phyloP scores from a whole-genome alignment of 2,888 invertebrate genomes.

The Tetheella fluctuosa region DNA sequence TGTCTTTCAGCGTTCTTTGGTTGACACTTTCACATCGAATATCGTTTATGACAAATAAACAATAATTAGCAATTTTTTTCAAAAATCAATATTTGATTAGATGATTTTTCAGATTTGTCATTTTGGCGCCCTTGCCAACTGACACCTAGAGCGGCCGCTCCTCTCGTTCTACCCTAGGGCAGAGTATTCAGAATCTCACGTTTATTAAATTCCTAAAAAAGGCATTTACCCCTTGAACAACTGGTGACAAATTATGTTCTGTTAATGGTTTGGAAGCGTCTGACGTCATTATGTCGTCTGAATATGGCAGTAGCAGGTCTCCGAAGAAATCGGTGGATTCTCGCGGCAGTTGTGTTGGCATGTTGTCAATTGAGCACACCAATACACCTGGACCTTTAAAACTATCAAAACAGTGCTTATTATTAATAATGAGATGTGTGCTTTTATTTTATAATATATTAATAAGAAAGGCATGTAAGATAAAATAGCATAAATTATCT shows the following conservation, averaged over 20 bases:
- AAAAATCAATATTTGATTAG: too few species aligned
- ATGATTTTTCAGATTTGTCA: too few species aligned
- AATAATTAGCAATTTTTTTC: too few species aligned
- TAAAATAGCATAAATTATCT: too few species aligned
- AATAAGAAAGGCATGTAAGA: too few species aligned
- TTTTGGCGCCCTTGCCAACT: too few species aligned
- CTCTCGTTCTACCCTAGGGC: too few species aligned
- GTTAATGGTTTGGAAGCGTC: conserved; percentile 92
- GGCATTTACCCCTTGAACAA: conserved; percentile 86
- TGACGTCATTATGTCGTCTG: conserved; percentile 93
- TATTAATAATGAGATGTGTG: neutral
- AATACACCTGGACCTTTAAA: conserved; percentile 98
- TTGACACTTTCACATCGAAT: too few species aligned
- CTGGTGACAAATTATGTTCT: conserved; percentile 89
- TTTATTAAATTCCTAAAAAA: neutral
- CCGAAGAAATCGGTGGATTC: conserved; percentile 99
- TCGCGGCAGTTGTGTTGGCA: conserved; percentile 99
- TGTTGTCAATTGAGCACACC: conserved; percentile 99
- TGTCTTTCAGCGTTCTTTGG: too few species aligned
- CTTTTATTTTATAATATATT: neutral
- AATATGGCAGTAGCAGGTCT: conserved; percentile 94
- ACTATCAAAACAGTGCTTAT: conserved; percentile 69
- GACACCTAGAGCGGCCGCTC: too few species aligned
- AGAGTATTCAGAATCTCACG: too few species aligned
- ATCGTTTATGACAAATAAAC: too few species aligned